phyloP scores from a whole-genome alignment of 2,888 invertebrate species.

The Eurytoma adleriae region DNA sequence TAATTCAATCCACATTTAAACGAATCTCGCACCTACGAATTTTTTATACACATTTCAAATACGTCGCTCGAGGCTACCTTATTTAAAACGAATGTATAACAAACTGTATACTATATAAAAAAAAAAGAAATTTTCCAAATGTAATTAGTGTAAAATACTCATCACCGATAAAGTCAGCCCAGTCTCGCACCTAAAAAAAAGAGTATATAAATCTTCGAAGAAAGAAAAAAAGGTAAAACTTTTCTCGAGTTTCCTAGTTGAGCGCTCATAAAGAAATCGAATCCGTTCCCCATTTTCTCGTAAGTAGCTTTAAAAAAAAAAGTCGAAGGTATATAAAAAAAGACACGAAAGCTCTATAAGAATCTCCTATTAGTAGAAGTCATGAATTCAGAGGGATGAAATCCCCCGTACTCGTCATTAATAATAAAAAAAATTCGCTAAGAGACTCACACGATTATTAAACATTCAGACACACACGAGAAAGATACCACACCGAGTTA shows the following conservation, averaged over 20 bases:
- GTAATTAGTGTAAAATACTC: conserved; percentile 13
- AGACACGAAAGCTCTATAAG: conserved; percentile 33
- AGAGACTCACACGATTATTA: not conserved
- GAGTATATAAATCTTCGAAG: not conserved
- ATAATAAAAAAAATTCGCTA: conserved; percentile 23
- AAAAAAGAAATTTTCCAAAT: conserved; percentile 15
- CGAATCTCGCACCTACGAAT: conserved; percentile 15
- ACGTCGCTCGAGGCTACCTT: not conserved
- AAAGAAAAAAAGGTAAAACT: conserved; percentile 37
- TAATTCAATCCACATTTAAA: not conserved
- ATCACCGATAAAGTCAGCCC: conserved; percentile 33
- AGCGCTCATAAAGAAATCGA: conserved; percentile 36
- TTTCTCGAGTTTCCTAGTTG: conserved; percentile 8
- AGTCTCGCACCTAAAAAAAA: conserved; percentile 16
- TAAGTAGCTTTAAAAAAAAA: conserved; percentile 29
- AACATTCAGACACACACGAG: conserved; percentile 12
- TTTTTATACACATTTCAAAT: conserved; percentile 14
- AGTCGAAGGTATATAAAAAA: conserved; percentile 35
- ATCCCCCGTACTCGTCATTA: conserved; percentile 49
- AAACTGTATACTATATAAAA: too few species aligned
- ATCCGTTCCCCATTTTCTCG: conserved; percentile 42
- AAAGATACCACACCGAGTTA: conserved; percentile 17
- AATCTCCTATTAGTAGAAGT: conserved; percentile 55
- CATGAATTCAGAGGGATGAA: conserved; percentile 42
- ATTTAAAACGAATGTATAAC: not conserved